Evolutionary conservation across 1,140 invertebrate genomes (phyloP).

Genomic region (Pseudomyrmex flavicornis): DNA sequence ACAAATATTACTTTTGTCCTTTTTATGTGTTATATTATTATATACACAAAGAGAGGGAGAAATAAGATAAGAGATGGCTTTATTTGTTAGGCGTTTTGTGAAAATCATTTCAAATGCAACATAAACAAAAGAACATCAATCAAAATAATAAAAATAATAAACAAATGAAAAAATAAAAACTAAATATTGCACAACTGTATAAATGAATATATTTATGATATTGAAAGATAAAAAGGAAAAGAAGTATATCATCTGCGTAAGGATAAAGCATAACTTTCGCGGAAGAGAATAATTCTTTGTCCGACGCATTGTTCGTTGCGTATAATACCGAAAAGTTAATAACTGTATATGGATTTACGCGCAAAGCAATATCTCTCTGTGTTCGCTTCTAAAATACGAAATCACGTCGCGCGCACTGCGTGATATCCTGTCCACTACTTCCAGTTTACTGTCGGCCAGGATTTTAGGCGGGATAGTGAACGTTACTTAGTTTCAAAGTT

Average conservation of each 20-base stretch:
- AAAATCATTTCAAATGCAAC: not conserved
- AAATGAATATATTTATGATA: no score
- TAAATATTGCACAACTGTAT: no score
- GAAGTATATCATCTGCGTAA: not conserved
- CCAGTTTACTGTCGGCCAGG: constrained; percentile 39
- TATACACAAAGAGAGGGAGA: not conserved
- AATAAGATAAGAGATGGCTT: not conserved
- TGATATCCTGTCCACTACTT: constrained; percentile 50
- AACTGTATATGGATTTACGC: constrained; percentile 34
- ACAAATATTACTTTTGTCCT: not conserved
- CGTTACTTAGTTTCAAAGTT: constrained; percentile 50
- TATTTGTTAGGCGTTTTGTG: not conserved
- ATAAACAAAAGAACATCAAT: no score
- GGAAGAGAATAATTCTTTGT: constrained; percentile 35
- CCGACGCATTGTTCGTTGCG: constrained; percentile 30
- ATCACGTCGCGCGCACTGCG: constrained; percentile 25
- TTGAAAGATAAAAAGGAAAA: not conserved
- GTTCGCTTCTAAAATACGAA: constrained; percentile 28
- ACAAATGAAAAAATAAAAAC: no score
- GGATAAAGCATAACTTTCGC: constrained; percentile 25
- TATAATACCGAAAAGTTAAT: constrained; percentile 53
- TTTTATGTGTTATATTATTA: not conserved
- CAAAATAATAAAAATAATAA: no score
- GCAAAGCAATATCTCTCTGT: constrained; percentile 39
- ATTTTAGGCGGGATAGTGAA: constrained; percentile 38